These are phyloP conservation scores for Myxocyprinus asiaticus DNA, from an alignment of 2,113 vertebrate species.

Conservation along the genomic window DNA sequence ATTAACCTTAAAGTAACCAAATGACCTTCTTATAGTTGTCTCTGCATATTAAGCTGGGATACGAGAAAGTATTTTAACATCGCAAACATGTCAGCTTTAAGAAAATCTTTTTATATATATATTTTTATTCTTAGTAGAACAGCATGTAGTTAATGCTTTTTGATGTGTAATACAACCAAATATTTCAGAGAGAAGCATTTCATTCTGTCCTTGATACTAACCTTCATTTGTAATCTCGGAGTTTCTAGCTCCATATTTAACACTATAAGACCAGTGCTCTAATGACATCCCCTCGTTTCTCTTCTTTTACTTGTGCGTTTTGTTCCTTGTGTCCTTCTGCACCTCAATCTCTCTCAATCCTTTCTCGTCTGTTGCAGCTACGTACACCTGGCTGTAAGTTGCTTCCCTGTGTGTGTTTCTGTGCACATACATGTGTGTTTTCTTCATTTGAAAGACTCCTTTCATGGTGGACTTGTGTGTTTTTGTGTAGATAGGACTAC, in stretches of 20 bases:
- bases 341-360: conserved; percentile 9
- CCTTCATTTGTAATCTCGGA: no score
- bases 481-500: conserved; percentile 37
- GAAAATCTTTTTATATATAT: no score
- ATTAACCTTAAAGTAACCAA: no score
- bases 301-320: conserved; percentile 51
- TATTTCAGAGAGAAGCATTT: no score
- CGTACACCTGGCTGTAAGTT: conserved; percentile 39
- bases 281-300: conserved; percentile 26
- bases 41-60: no score
- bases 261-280: neutral
- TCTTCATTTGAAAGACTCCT: conserved; percentile 9
- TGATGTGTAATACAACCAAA: no score
- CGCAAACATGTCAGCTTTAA: no score
- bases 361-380: conserved; percentile 35
- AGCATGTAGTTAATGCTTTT: no score
- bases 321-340: conserved; percentile 42
- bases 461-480: conserved; percentile 44
- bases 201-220: no score
- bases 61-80: no score
- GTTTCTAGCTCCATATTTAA: neutral
- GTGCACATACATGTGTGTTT: conserved; percentile 22
- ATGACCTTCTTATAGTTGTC: no score
- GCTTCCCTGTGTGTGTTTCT: conserved; percentile 35
- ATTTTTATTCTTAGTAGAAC: no score